A percentile compares a stretch with the other conserved stretches of the same genome.
Conservation (phyloP, 2,888 invertebrate genomes). For the Epicampocera succincta region DNA sequence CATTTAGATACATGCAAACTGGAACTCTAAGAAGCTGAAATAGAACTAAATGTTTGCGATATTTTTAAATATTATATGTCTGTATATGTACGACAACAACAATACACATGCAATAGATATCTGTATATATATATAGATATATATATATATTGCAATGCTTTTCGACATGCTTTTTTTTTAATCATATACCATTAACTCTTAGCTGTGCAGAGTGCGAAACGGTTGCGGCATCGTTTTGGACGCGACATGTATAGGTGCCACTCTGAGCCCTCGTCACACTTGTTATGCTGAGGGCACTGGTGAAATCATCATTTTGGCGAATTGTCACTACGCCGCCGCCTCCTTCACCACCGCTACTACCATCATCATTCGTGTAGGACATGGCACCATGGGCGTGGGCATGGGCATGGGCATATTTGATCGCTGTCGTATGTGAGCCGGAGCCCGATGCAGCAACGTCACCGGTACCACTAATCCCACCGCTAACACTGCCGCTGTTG, state of each 20-base stretch:
- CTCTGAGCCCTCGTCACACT: constrained; percentile 84
- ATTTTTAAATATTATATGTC: not conserved
- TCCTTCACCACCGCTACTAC: constrained; percentile 76
- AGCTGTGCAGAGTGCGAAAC: constrained; percentile 84
- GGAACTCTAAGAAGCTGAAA: too few species aligned
- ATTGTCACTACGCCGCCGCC: constrained; percentile 83
- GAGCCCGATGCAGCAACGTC: constrained; percentile 74
- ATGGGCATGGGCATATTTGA: constrained; percentile 63
- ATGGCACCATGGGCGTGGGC: constrained; percentile 64
- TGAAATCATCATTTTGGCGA: constrained; percentile 84
- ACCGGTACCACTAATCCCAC: constrained; percentile 78
- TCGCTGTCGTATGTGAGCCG: constrained; percentile 67
- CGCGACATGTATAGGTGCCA: constrained; percentile 85
- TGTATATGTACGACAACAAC: constrained; percentile 24
- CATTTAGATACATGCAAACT: too few species aligned
- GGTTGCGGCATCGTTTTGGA: constrained; percentile 84
- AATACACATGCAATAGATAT: not conserved
- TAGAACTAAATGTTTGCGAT: too few species aligned
- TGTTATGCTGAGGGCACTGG: constrained; percentile 84
- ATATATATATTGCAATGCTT: not conserved
- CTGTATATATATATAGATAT: constrained; percentile 18
- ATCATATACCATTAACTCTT: constrained; percentile 84
- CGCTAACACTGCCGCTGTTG: constrained; percentile 74
- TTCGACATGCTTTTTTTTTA: constrained; percentile 62
- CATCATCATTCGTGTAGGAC: constrained; percentile 77